Evolutionary conservation across 2,113 vertebrate genomes (phyloP), one percentile per base, ranked within the genome.

Genomic region (Psilopogon haemacephalus): DNA sequence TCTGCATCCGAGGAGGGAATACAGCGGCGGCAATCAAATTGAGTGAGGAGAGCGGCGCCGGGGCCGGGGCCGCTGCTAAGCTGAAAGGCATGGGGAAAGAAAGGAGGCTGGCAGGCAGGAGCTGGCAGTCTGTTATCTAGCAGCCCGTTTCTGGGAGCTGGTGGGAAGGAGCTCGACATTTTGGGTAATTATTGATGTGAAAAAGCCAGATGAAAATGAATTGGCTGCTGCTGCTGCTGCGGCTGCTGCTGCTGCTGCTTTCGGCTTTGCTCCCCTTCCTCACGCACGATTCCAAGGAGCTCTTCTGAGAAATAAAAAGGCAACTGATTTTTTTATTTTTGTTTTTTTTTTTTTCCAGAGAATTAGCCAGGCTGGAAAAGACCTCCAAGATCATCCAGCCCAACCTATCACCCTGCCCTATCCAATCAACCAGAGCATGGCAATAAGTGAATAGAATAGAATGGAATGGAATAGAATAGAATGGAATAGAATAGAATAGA

Each of bases 1-100:
- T 78, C 69, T 62, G 78, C 78, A 60, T 64, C 76, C 60, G 52
- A 11, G 78, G 50, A 78, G 80, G 82, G 30, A 86, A 65, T 52
- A 60, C 1, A 82, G 94, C 44, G 59, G 59, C 72, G 79, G 75
- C 86, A 80, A 80, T 93, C 89, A 94, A 62, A 89, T 12, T 86
- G 89, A 92, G 68, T 23, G 30, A 94, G 88, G 37, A 70, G 46
- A 73, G 64, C 9, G 58, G 46, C 18, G 56, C 5, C 42, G 42
- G 42, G 42, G 42, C 42, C 18, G 24, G 83, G 78, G 78, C 59
- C 79, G 78, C 73, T 77, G 15, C 78, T 88, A n/a, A 38, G 84
- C 79, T 70, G 4, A 54, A 63, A 59, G 60, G 75, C 92, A 28
- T 63, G 56, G 73, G 73, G 46, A 40, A 92, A 74, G 86, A 64